These are phyloP conservation scores for Pseudococcus longispinus DNA, from an alignment of 2,888 invertebrate genomes.

Conservation along the genomic window DNA sequence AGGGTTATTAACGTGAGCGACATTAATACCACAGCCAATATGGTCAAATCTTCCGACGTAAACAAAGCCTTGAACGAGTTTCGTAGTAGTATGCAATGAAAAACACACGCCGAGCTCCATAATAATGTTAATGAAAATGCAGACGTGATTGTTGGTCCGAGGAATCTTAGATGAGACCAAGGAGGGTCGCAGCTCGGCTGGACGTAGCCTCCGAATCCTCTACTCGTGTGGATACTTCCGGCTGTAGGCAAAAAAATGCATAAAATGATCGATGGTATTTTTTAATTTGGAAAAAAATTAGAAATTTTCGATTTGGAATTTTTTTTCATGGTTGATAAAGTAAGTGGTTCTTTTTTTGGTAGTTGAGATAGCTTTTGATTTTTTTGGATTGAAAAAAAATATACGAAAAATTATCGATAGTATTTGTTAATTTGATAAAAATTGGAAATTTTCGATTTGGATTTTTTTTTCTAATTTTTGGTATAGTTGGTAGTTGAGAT, in stretches of 20 bases:
- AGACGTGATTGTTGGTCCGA: constrained; percentile 60
- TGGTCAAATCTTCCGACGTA: constrained; percentile 59
- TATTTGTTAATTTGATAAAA: no score
- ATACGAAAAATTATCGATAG: background rate
- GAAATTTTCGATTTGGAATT: background rate
- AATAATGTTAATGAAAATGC: constrained; percentile 59
- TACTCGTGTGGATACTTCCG: constrained; percentile 61
- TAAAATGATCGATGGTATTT: background rate
- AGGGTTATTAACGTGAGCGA: constrained; percentile 59
- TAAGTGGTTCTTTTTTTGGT: background rate
- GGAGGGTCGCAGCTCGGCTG: constrained; percentile 60
- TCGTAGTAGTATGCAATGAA: constrained; percentile 59
- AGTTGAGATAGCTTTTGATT: background rate
- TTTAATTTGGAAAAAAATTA: background rate
- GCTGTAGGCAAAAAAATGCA: constrained; percentile 58
- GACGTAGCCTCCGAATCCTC: constrained; percentile 61
- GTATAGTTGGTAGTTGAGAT: background rate
- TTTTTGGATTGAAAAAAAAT: no score
- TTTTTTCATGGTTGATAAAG: background rate
- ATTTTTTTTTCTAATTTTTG: background rate
- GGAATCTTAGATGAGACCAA: constrained; percentile 59
- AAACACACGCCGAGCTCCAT: constrained; percentile 59
- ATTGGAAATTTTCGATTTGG: no score
- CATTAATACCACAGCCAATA: constrained; percentile 60
- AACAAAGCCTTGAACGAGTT: constrained; percentile 59